These are phyloP conservation scores for Lumbricus terrestris DNA, from an alignment of 2,888 invertebrate species.

Conservation along the genomic window DNA sequence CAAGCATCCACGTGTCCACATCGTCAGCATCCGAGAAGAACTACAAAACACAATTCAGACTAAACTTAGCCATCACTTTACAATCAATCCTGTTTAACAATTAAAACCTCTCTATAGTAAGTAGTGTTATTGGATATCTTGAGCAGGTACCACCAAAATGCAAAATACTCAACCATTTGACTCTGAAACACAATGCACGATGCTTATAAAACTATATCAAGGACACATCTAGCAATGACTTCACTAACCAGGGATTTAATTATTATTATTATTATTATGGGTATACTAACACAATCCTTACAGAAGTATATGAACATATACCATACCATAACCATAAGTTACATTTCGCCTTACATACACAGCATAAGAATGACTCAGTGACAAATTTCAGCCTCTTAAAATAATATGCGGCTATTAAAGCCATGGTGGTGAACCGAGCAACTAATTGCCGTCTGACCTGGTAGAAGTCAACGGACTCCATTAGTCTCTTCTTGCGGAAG, in stretches of 20 bases:
- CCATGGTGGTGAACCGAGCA: neutral
- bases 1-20: slow-evolving; percentile 98
- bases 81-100: too few species aligned
- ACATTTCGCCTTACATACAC: neutral
- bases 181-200: too few species aligned
- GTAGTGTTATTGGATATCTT: neutral
- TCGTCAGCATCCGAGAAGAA: slow-evolving; percentile 99
- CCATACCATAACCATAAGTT: too few species aligned
- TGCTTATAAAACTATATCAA: too few species aligned
- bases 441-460: slow-evolving; percentile 66
- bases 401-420: too few species aligned
- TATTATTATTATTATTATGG: too few species aligned
- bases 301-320: too few species aligned
- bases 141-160: neutral
- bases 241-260: too few species aligned
- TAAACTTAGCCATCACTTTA: too few species aligned
- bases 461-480: slow-evolving; percentile 96
- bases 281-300: too few species aligned
- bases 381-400: neutral
- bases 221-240: too few species aligned
- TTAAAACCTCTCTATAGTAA: neutral
- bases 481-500: slow-evolving; percentile 84
- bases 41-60: slow-evolving; percentile 49
- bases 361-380: neutral
- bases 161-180: too few species aligned